Evolutionary conservation across 2,888 invertebrate genomes (phyloP), one percentile per base, ranked within the genome.

Genomic region (Strigamia crassipes): DNA sequence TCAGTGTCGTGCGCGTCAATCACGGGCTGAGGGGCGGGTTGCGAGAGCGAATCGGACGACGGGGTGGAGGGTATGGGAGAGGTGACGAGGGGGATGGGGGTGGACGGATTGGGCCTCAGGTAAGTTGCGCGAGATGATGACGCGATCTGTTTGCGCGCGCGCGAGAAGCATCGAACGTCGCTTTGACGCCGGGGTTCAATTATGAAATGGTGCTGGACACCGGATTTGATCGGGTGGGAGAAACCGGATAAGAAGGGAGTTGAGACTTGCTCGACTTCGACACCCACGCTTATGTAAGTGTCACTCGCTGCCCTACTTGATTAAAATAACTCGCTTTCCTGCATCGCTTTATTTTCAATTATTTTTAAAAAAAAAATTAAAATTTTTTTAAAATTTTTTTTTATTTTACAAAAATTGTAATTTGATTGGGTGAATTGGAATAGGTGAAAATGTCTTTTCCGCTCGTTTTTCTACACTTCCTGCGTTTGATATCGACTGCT

Each of bases 1-100:
- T 82, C 80, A 82, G 10, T 31, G 80, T 80, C 81, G 38, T 1
- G n/a, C 46, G 46, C 81, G 80, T 46, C 82, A 82, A 79, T 82
- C 82, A 79, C 1, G 27, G 13, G 23, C 51, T 5, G 42, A 9
- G 80, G 31, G 18, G 66, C 66, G 80, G 80, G 38, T 21, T 82
- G 18, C 83, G 3, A n/a, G 13, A n/a, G 31, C 81, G 31, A 81
- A 81, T 81, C 18, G 66, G 34, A 34, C 15, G 61, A 51, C 6
- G 46, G 9, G 51, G 46, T 15, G 9, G 0, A 1, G 15, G 38
- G 18, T 12, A 9, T 21, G 51, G 42, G 79, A 38, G 42, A 31
- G 73, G 2, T 8, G 31, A 8, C 4, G 73, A 31, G 23, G 73
- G 61, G 31, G 15, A 73, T 27, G 27, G 27, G 27, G 27, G 27